Percentiles rank a stretch among this genome's conserved stretches.
Conservation (phyloP, 2,113 vertebrate species). For the Colius striatus region DNA sequence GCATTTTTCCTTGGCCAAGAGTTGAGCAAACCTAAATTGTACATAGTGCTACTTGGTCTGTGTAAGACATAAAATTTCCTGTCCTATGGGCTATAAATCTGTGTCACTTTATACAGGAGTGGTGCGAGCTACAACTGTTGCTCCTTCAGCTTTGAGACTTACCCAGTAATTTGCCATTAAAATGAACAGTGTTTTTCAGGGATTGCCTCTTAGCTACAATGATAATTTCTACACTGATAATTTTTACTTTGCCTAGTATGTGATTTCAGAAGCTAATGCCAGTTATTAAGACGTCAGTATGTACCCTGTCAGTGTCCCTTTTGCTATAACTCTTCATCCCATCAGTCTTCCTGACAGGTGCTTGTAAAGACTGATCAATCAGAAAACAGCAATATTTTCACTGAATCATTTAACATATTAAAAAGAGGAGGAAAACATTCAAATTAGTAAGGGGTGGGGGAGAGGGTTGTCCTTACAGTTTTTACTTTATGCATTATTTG, state of each 20-base stretch:
- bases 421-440: neutral
- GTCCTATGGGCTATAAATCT: neutral
- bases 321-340: neutral
- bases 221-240: conserved; percentile 34
- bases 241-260: neutral
- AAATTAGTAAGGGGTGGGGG: neutral
- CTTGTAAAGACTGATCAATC: neutral
- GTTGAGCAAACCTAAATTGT: neutral
- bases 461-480: neutral
- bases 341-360: neutral
- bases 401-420: neutral
- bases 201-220: neutral
- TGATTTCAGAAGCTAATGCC: conserved; percentile 21
- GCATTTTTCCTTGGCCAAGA: neutral
- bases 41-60: neutral
- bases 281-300: neutral
- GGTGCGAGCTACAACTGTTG: neutral
- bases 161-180: conserved; percentile 25
- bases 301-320: neutral
- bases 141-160: conserved; percentile 10
- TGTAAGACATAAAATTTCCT: neutral
- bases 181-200: conserved; percentile 11
- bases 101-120: neutral
- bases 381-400: neutral
- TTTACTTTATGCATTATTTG: neutral